Evolutionary conservation across 2,797 vertebrate genomes (phyloP).

Genomic region (Sebastolobus altivelis): DNA sequence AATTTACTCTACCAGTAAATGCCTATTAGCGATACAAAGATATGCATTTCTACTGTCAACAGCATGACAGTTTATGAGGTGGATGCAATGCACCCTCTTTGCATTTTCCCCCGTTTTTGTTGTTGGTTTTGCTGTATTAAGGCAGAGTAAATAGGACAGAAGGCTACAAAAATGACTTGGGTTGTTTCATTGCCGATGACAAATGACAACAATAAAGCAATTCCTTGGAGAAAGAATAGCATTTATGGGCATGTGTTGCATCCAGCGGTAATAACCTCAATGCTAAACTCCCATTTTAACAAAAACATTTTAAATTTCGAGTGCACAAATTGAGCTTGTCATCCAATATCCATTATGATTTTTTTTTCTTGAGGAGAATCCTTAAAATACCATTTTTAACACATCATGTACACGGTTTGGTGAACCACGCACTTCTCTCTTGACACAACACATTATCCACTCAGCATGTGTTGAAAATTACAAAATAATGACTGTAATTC

Average conservation of each 20-base stretch:
- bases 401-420: neutral
- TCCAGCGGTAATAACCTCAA: neutral
- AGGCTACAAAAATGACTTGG: neutral
- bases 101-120: neutral
- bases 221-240: neutral
- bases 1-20: neutral
- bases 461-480: constrained; percentile 14
- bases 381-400: neutral
- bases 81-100: neutral
- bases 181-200: neutral
- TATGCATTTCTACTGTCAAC: neutral
- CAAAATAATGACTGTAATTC: constrained; percentile 1
- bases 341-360: neutral
- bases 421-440: neutral
- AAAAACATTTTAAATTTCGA: neutral
- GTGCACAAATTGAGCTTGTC: neutral
- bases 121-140: neutral
- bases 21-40: neutral
- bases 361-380: neutral
- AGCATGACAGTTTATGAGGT: neutral
- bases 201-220: neutral
- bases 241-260: neutral
- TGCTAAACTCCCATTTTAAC: neutral
- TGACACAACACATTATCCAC: neutral
- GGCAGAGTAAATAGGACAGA: neutral